Evolutionary conservation across 2,113 vertebrate species (phyloP).

Genomic region (Columba livia): DNA sequence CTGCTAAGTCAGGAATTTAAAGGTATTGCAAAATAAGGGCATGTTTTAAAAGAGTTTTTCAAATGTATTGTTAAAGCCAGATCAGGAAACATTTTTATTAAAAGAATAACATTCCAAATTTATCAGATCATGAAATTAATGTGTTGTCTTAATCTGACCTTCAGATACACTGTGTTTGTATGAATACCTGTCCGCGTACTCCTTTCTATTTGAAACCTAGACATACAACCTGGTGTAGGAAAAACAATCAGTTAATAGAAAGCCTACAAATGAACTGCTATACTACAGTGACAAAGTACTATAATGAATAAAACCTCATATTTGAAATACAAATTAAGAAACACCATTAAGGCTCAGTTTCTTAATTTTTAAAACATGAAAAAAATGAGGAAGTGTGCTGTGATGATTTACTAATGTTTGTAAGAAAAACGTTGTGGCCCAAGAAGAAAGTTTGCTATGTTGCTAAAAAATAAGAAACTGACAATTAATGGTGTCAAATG

Average conservation of each 20-base stretch:
- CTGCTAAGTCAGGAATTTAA: not conserved
- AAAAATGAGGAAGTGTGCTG: too few relatives aligned
- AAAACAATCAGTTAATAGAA: not conserved
- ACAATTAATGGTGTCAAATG: not conserved
- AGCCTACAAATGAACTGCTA: not conserved
- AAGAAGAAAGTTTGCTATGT: too few relatives aligned
- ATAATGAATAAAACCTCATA: not conserved
- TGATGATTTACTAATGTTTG: too few relatives aligned
- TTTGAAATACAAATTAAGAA: not conserved
- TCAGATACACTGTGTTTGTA: not conserved
- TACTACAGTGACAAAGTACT: not conserved
- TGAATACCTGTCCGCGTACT: not conserved
- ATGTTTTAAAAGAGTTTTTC: not conserved
- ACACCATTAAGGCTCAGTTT: not conserved
- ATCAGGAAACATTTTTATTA: slow-evolving; percentile 20
- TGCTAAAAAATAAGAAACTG: not conserved
- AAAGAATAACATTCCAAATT: not conserved
- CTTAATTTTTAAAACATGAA: too few relatives aligned
- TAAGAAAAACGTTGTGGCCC: too few relatives aligned
- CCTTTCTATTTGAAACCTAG: not conserved
- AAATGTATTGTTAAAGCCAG: not conserved
- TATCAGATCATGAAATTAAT: slow-evolving; percentile 8
- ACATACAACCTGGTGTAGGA: not conserved
- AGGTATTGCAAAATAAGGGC: not conserved
- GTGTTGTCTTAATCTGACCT: not conserved